These are phyloP conservation scores for Iphiclides podalirius DNA, from an alignment of 2,888 invertebrate species.

Conservation along the genomic window DNA sequence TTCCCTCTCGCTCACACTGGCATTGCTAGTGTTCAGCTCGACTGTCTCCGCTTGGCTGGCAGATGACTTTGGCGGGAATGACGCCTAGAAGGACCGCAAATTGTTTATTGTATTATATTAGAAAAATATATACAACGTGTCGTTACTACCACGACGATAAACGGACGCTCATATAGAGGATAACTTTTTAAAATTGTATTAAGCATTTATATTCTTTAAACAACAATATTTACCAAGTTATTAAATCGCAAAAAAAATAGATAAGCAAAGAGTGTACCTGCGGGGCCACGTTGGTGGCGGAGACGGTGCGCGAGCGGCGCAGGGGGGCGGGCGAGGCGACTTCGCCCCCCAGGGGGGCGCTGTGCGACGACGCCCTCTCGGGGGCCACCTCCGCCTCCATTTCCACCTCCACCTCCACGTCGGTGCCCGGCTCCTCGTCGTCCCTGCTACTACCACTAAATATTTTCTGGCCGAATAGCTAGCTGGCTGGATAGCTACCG, in stretches of 20 bases:
- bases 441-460: conserved; percentile 37
- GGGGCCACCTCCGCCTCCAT: conserved; percentile 65
- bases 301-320: conserved; percentile 64
- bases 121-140: too few relatives aligned
- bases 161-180: too few relatives aligned
- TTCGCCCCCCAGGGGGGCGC: conserved; percentile 53
- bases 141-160: too few relatives aligned
- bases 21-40: conserved; percentile 62
- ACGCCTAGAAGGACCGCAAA: conserved; percentile 35
- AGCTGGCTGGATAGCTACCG: too few relatives aligned
- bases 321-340: conserved; percentile 50
- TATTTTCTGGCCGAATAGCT: too few relatives aligned
- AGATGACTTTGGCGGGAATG: conserved; percentile 49
- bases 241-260: too few relatives aligned
- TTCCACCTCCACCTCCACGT: conserved; percentile 49
- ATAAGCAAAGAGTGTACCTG: too few relatives aligned
- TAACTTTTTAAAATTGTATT: too few relatives aligned
- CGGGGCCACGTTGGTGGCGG: conserved; percentile 46
- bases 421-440: conserved; percentile 52
- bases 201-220: too few relatives aligned
- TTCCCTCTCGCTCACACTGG: conserved; percentile 62
- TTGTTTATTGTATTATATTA: too few relatives aligned
- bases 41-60: conserved; percentile 55
- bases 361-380: conserved; percentile 61
- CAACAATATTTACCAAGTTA: too few relatives aligned